These are phyloP conservation scores for Zapus hudsonius DNA, from an alignment of 2,113 vertebrate genomes.

Conservation along the genomic window DNA sequence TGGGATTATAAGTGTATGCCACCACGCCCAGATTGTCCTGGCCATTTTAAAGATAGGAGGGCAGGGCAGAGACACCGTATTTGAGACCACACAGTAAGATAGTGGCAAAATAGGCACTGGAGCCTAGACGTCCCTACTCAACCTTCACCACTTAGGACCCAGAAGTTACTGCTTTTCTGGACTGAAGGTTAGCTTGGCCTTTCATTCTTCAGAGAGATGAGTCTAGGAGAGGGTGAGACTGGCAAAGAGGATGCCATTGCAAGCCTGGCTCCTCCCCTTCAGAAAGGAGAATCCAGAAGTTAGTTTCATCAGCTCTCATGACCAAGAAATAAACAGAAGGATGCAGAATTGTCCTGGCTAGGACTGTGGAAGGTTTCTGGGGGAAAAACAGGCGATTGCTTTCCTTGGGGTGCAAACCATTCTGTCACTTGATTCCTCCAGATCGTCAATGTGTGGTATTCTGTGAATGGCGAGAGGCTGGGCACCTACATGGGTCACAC, in stretches of 20 bases:
- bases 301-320: background rate
- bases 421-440: slow-evolving; percentile 70
- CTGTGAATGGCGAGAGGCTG: slow-evolving; percentile 95
- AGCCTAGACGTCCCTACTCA: background rate
- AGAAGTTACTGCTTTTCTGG: background rate
- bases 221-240: background rate
- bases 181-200: background rate
- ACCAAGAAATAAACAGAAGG: background rate
- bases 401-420: background rate
- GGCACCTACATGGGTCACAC: slow-evolving; percentile 98
- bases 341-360: background rate
- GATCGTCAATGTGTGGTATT: slow-evolving; percentile 97
- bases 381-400: background rate
- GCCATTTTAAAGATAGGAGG: background rate
- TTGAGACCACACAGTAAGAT: background rate
- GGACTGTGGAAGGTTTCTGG: background rate
- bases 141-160: background rate
- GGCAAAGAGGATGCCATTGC: background rate
- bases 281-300: slow-evolving; percentile 10
- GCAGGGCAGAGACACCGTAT: background rate
- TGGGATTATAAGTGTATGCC: background rate
- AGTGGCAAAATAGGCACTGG: background rate
- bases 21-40: background rate
- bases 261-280: background rate
- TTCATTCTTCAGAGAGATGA: background rate